Percentiles rank a stretch among this genome's conserved stretches.
Conservation (phyloP, 2,888 invertebrate species). For the Chrysolina haemoptera region DNA sequence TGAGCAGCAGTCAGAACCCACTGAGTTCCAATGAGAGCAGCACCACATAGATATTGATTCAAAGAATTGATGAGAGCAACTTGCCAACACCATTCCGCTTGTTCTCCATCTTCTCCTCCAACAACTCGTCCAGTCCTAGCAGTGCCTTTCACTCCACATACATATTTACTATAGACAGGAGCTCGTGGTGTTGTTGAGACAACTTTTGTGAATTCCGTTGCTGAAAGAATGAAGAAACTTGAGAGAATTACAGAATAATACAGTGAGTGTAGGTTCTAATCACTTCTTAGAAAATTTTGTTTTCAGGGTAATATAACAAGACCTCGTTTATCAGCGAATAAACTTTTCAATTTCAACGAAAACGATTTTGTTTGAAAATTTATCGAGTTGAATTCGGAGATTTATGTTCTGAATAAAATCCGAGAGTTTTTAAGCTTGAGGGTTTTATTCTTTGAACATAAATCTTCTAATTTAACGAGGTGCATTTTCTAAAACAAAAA, state of each 20-base stretch:
- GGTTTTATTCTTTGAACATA: too few species aligned
- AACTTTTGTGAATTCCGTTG: constrained; percentile 62
- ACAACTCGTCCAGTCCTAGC: constrained; percentile 80
- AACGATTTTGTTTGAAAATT: too few species aligned
- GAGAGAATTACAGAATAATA: constrained; percentile 9
- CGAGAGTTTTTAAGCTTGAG: too few species aligned
- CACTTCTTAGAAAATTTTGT: too few species aligned
- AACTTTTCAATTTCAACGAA: too few species aligned
- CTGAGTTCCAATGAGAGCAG: constrained; percentile 92
- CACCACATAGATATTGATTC: constrained; percentile 95
- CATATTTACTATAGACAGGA: constrained; percentile 89
- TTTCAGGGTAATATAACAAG: too few species aligned
- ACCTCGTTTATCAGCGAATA: too few species aligned
- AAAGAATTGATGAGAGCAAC: constrained; percentile 93
- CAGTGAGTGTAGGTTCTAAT: background rate
- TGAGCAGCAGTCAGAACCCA: constrained; percentile 96
- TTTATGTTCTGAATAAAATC: too few species aligned
- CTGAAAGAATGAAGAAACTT: constrained; percentile 49
- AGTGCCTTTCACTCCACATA: constrained; percentile 92
- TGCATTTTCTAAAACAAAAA: too few species aligned
- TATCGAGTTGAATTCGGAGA: too few species aligned
- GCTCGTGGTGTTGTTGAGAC: constrained; percentile 77
- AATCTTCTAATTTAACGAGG: too few species aligned
- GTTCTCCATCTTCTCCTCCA: constrained; percentile 91
- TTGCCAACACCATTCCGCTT: constrained; percentile 97